phyloP scores from a whole-genome alignment of 2,888 invertebrate genomes.

The Lissocephala sabroskyi region DNA sequence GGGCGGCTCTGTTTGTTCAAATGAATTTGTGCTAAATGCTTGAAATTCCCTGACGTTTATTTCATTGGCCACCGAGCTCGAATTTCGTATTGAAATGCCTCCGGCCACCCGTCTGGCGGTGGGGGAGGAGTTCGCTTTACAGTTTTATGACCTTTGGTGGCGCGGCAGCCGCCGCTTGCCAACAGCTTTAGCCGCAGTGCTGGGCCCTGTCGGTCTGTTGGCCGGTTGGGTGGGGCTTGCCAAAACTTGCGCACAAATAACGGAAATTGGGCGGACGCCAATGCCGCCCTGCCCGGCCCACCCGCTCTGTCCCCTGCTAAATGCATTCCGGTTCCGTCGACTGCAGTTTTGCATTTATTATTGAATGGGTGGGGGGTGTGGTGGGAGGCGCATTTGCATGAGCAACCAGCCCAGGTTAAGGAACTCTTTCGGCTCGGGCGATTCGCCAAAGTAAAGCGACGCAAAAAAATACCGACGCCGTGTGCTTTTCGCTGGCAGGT shows the following conservation, averaged over 20 bases:
- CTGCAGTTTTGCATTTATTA: constrained; percentile 38
- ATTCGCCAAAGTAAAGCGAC: too few species aligned
- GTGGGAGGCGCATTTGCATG: too few species aligned
- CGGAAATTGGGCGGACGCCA: constrained; percentile 58
- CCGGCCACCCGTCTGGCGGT: neutral
- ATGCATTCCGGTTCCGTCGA: constrained; percentile 37
- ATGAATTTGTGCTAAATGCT: too few species aligned
- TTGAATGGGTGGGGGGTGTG: too few species aligned
- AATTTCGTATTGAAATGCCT: neutral
- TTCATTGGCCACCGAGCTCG: too few species aligned
- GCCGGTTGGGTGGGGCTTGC: too few species aligned
- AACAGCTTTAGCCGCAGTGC: constrained; percentile 44
- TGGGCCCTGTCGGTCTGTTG: too few species aligned
- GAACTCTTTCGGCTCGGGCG: constrained; percentile 43
- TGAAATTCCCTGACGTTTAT: too few species aligned
- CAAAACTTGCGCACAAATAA: constrained; percentile 50
- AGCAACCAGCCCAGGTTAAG: constrained; percentile 58
- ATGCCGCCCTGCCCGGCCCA: neutral
- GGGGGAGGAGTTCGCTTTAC: neutral
- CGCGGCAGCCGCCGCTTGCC: too few species aligned
- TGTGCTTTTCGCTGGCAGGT: too few species aligned
- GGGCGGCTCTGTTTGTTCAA: neutral
- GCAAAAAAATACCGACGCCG: too few species aligned
- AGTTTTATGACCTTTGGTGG: neutral
- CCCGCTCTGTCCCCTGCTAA: neutral